phyloP scores from a whole-genome alignment of 92 coral and sea anemone species.

The Pocillopora grandis region DNA sequence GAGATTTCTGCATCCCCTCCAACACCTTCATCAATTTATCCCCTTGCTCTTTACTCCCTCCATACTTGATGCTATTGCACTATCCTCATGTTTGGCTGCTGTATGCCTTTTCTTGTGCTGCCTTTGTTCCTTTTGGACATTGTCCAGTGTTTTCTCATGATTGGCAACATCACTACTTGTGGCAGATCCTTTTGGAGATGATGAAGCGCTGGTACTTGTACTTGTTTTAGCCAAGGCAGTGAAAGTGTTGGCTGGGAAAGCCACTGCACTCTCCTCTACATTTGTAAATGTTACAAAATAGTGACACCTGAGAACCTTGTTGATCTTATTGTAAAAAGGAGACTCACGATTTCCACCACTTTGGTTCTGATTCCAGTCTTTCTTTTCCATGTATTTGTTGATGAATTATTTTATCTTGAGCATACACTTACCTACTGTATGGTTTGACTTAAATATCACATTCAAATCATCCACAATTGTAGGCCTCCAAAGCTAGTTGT shows the following conservation, averaged over 20 bases:
- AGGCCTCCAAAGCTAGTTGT: slow-evolving; percentile 12
- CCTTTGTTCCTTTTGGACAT: slow-evolving; percentile 32
- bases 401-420: slow-evolving; percentile 42
- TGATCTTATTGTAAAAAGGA: slow-evolving; percentile 36
- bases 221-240: too few relatives aligned
- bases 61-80: slow-evolving; percentile 18
- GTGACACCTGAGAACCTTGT: slow-evolving; percentile 36
- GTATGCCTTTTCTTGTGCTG: slow-evolving; percentile 22
- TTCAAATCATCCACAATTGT: slow-evolving; percentile 16
- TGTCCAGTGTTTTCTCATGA: slow-evolving; percentile 21
- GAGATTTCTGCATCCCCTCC: not conserved
- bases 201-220: too few relatives aligned
- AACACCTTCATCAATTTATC: not conserved
- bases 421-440: slow-evolving; percentile 35
- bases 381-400: slow-evolving; percentile 45
- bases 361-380: slow-evolving; percentile 45
- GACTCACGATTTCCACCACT: slow-evolving; percentile 29
- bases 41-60: slow-evolving; percentile 14
- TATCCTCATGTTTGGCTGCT: slow-evolving; percentile 12
- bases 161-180: slow-evolving; percentile 25
- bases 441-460: slow-evolving; percentile 7
- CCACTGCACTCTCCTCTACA: slow-evolving; percentile 1
- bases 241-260: too few relatives aligned
- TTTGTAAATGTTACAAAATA: slow-evolving; percentile 19
- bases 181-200: slow-evolving; percentile 14